Conservation (phyloP, 2,797 vertebrate genomes). For the Aeoliscus strigatus region DNA sequence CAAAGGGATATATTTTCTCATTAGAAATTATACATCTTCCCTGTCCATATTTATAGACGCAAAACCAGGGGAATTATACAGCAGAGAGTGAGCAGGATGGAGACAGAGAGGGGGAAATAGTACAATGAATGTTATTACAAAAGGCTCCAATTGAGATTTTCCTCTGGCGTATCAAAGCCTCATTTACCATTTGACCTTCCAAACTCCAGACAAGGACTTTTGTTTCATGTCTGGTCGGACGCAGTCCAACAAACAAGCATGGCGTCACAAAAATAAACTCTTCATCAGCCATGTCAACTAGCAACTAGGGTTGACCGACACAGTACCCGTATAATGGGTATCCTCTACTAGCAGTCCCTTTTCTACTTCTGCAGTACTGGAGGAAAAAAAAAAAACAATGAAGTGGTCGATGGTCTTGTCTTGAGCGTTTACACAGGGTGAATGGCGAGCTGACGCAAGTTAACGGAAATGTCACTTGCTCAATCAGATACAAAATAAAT, state of each 20-base stretch:
- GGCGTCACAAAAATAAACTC: conserved; percentile 33
- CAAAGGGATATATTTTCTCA: conserved; percentile 78
- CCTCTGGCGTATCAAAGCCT: conserved; percentile 73
- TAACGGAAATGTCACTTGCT: conserved; percentile 61
- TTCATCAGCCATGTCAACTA: too few species aligned
- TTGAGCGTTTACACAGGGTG: conserved; percentile 33
- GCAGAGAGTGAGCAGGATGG: conserved; percentile 48
- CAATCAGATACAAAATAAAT: conserved; percentile 27
- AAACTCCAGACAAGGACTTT: conserved; percentile 75
- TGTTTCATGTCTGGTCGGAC: conserved; percentile 58
- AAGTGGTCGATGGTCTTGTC: too few species aligned
- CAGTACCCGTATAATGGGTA: too few species aligned
- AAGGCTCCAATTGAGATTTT: conserved; percentile 73
- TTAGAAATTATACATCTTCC: conserved; percentile 78
- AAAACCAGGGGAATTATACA: conserved; percentile 78
- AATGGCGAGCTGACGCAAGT: conserved; percentile 35
- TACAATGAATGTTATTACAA: conserved; percentile 78
- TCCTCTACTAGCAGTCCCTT: too few species aligned
- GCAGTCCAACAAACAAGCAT: conserved; percentile 2
- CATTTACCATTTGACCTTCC: conserved; percentile 77
- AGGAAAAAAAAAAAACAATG: too few species aligned
- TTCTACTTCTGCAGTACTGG: too few species aligned
- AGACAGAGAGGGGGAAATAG: conserved; percentile 54
- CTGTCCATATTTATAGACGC: conserved; percentile 75
- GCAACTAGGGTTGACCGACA: too few species aligned